phyloP scores from a whole-genome alignment of 2,797 vertebrate genomes.

The Poeciliopsis presidionis region DNA sequence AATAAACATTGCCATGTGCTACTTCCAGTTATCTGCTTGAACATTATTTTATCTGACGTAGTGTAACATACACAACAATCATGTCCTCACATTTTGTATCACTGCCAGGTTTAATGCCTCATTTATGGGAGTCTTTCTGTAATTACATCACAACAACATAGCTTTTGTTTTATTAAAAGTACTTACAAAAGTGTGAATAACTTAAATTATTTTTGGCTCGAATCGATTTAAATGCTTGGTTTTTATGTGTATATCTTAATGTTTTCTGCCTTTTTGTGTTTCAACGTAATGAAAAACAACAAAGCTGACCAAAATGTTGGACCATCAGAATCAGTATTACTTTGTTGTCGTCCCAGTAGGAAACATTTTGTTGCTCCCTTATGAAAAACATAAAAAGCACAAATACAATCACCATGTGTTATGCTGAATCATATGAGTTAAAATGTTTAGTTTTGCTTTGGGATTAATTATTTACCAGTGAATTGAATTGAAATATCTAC shows the following conservation, averaged over 20 bases:
- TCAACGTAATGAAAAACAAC: background rate
- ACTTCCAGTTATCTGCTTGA: too few species aligned
- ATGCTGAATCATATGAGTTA: background rate
- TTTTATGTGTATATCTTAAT: background rate
- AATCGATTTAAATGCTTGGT: background rate
- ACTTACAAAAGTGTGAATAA: background rate
- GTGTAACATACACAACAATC: too few species aligned
- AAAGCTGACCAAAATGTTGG: background rate
- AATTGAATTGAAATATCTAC: background rate
- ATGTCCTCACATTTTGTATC: background rate
- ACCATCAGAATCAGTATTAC: background rate
- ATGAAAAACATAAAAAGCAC: background rate
- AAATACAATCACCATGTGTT: background rate
- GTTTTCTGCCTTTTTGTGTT: too few species aligned
- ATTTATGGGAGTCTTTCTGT: background rate
- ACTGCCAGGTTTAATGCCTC: background rate
- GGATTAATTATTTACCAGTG: background rate
- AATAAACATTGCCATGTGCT: too few species aligned
- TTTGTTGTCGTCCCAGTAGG: background rate
- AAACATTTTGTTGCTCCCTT: background rate
- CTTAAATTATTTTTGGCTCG: background rate
- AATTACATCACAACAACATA: background rate
- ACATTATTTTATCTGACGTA: too few species aligned
- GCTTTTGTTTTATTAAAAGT: background rate
- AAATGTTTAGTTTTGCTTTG: background rate